Evolutionary conservation across 2,888 invertebrate genomes (phyloP), one percentile per base, ranked within the genome.

Genomic region (Baccha elongata): DNA sequence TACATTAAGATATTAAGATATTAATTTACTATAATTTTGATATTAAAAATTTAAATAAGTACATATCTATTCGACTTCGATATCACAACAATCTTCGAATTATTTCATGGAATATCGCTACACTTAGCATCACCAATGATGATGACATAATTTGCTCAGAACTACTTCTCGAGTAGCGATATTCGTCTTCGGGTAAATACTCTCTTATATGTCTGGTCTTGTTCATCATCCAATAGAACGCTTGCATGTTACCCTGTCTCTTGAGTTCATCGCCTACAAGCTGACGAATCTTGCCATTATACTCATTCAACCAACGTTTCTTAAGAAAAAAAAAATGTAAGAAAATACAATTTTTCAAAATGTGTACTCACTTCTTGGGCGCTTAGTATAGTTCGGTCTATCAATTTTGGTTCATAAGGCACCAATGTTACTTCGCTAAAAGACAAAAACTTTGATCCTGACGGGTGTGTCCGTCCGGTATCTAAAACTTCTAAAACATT

Each of bases 391-490:
- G 92, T 92, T 19, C 93, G 91, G 85, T 97, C 94, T 72, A 98
- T 96, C 85, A 98, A 92, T 87, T 96, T 97, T 0, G 94, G 94
- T 88, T 98, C 96, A 87, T 95, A 97, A 0, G 97, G 98, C 50
- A 98, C 95, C 68, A 97, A 91, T 0, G 98, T 98, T 1, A 96
- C 92, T 53, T 96, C 94, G 85, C 93, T 93, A 90, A 98, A 98
- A 68, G 94, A 94, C 50, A 95, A 91, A 87, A 93, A 95, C 81
- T 91, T 92, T 44, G 92, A 91, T 1, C 91, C 91, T 44, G 91
- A 91, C 23, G 90, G 89, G 86, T 92, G 91, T 15, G 88, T 89
- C 15, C 91, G 87, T 85, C 91, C 91, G 1, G 91, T 91, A 58
- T 90, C 89, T 6, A 94, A 89, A 7, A 96, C 96, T 91, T 96